A percentile compares a stretch with the other conserved stretches of the same genome.
phyloP scores from a whole-genome alignment of 2,888 invertebrate genomes.

The Drosophila bunnanda region DNA sequence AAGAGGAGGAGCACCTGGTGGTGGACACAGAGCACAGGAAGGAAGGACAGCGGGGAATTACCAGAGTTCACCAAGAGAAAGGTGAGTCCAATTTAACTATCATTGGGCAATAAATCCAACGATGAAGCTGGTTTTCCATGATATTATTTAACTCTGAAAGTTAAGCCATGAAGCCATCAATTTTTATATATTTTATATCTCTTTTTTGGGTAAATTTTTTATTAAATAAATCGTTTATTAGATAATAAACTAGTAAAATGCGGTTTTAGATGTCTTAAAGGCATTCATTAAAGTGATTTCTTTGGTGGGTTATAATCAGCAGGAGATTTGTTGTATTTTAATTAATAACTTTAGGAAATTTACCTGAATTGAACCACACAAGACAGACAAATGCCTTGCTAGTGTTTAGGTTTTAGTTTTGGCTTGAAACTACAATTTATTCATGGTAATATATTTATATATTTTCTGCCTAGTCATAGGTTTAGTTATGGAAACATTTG shows the following conservation, averaged over 20 bases:
- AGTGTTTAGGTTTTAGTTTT: background rate
- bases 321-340: background rate
- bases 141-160: background rate
- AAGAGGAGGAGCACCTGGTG: background rate
- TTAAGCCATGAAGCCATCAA: conserved; percentile 1
- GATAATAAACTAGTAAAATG: background rate
- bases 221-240: background rate
- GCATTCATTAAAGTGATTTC: background rate
- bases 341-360: background rate
- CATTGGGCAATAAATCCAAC: conserved; percentile 12
- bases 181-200: background rate
- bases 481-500: conserved; percentile 14
- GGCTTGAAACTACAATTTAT: conserved; percentile 1
- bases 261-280: background rate
- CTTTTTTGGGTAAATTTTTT: background rate
- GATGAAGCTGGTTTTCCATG: conserved; percentile 3
- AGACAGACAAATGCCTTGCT: background rate
- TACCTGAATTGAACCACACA: background rate
- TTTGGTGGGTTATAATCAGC: background rate
- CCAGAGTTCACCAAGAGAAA: conserved; percentile 23
- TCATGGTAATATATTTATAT: conserved; percentile 5
- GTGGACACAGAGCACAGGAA: background rate
- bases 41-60: conserved; percentile 18
- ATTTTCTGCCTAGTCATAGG: conserved; percentile 8
- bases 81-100: conserved; percentile 19